Conservation (phyloP, 2,113 vertebrate genomes). For the Oreamnos americanus region DNA sequence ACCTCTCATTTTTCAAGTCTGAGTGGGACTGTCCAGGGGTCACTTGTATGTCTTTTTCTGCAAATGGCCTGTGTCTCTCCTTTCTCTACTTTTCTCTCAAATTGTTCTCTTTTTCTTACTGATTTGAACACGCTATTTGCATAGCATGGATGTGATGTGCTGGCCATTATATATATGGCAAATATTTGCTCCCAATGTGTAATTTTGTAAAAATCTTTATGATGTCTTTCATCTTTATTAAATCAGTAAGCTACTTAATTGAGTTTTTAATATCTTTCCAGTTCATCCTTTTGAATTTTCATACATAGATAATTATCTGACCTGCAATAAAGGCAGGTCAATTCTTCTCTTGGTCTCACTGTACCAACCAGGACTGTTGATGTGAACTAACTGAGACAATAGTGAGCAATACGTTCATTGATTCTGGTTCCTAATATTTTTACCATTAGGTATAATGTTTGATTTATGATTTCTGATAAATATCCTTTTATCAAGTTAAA, state of each 20-base stretch:
- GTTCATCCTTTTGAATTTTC: neutral
- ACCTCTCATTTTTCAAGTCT: neutral
- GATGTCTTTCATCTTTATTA: neutral
- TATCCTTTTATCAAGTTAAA: neutral
- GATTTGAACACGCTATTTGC: neutral
- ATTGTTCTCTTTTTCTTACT: neutral
- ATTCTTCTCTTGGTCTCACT: neutral
- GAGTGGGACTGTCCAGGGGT: neutral
- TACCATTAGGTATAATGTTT: neutral
- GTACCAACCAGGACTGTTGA: neutral
- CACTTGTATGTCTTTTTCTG: neutral
- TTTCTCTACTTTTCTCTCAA: neutral
- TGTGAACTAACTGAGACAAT: neutral
- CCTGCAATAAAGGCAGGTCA: neutral
- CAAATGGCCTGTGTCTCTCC: neutral
- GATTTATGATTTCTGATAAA: neutral
- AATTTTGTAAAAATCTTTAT: neutral
- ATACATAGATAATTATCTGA: neutral
- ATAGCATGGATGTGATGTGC: neutral
- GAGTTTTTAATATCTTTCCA: neutral
- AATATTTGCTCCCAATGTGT: neutral
- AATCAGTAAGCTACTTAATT: neutral
- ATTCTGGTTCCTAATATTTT: neutral
- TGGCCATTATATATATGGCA: no score
- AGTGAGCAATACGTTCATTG: neutral